Percentiles rank a stretch among this genome's conserved stretches.
phyloP scores from a whole-genome alignment of 1,140 invertebrate genomes.

The Melipona quadrifasciata region DNA sequence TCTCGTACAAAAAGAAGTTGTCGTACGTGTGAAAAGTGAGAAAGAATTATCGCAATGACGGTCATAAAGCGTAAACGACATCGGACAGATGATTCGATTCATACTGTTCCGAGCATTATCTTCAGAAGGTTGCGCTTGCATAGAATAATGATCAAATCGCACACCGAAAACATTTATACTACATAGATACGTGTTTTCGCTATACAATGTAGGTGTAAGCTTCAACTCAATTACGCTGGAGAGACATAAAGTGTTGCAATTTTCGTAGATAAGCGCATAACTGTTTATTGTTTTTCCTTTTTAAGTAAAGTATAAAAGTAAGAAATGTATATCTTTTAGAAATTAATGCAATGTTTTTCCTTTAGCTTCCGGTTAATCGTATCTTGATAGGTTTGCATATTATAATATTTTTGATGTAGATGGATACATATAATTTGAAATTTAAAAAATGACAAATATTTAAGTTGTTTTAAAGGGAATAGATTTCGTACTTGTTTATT shows the following conservation, averaged over 20 bases:
- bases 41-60: neutral
- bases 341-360: neutral
- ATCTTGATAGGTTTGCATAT: neutral
- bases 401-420: neutral
- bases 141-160: slow-evolving; percentile 47
- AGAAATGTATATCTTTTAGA: neutral
- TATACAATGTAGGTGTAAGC: slow-evolving; percentile 43
- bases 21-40: slow-evolving; percentile 26
- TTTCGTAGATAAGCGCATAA: neutral
- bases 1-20: neutral
- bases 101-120: slow-evolving; percentile 14
- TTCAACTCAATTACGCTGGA: slow-evolving; percentile 22
- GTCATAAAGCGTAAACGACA: slow-evolving; percentile 15
- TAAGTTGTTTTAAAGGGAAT: neutral
- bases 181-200: slow-evolving; percentile 37
- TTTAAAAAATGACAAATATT: neutral
- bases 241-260: slow-evolving; percentile 27
- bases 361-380: neutral
- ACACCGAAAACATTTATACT: slow-evolving; percentile 57
- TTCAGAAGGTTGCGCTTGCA: neutral
- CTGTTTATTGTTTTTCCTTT: neutral
- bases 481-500: neutral
- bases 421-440: neutral
- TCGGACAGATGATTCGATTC: neutral
- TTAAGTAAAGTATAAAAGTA: too few relatives aligned